These are phyloP conservation scores for Zoanthus sansibaricus DNA, from an alignment of 92 coral and sea anemone genomes.

Conservation along the genomic window DNA sequence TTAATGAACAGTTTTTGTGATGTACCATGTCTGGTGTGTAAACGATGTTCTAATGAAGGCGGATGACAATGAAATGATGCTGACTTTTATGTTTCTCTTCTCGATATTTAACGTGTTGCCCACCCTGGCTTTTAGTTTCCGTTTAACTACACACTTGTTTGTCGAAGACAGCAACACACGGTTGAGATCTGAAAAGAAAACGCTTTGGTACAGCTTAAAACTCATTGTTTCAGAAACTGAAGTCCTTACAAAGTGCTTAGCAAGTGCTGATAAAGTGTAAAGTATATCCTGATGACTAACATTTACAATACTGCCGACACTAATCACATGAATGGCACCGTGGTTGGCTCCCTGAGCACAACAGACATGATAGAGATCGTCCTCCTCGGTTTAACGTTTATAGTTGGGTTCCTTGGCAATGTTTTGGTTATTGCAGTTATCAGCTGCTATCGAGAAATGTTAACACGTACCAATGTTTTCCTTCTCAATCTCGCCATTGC, in stretches of 20 bases:
- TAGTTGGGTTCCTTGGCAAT: conserved; percentile 74
- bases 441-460: conserved; percentile 69
- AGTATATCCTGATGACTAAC: not conserved
- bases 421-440: conserved; percentile 67
- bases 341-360: conserved; percentile 20
- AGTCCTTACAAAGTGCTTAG: not conserved
- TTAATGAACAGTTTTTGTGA: conserved; percentile 35
- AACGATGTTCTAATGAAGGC: not conserved
- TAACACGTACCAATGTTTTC: conserved; percentile 84
- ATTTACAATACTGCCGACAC: not conserved
- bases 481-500: conserved; percentile 72
- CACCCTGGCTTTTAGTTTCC: not conserved
- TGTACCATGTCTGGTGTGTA: not conserved
- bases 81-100: not conserved
- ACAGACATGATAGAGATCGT: conserved; percentile 58
- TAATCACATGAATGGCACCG: not conserved
- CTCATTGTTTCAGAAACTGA: not conserved
- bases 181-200: not conserved
- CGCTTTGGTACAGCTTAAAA: not conserved
- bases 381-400: conserved; percentile 51
- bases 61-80: not conserved
- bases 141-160: not conserved
- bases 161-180: not conserved
- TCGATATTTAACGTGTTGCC: not conserved
- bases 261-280: not conserved